Evolutionary conservation across 2,888 invertebrate species (phyloP), one percentile per base, ranked within the genome.

Genomic region (Rhamnusium bicolor): DNA sequence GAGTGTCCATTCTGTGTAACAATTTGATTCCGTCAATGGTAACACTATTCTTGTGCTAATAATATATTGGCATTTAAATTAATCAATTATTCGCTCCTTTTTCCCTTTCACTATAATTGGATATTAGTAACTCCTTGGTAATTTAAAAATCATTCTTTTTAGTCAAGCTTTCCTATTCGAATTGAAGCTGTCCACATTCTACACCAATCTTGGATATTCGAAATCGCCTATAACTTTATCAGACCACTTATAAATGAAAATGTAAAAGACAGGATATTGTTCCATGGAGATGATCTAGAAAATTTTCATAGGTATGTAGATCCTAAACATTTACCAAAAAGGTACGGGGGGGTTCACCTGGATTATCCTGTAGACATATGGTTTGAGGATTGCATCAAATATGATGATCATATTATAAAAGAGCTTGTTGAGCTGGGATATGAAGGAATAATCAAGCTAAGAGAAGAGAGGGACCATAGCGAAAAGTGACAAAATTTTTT

Each of bases 131-230:
- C n/a, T n/a, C n/a, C n/a, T n/a, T n/a, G n/a, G n/a, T n/a, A n/a
- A n/a, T n/a, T n/a, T n/a, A n/a, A n/a, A n/a, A n/a, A n/a, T n/a
- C n/a, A n/a, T n/a, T n/a, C n/a, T n/a, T n/a, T n/a, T n/a, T 86
- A 93, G 92, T 91, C 92, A 0, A 90, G 93, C 67, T 93, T 93
- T 84, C 94, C 95, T 0, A 90, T 93, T 80, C 91, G 91, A 40
- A 92, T 93, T 0, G 88, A 92, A 78, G 92, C 93, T 0, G 91
- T 95, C 73, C 95, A 95, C 87, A 90, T 95, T 63, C 89, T 95
- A 49, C 92, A 94, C 85, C 93, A 94, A 83, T 93, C 94, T 1
- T 94, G 94, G 94, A 87, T 93, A 3, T 94, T 95, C 84, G 94
- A 94, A 85, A 92, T 93, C 73, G 92, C 93, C 67, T 94, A 92